Conservation (phyloP, 2,888 invertebrate species). For the Ernsta delagoae region DNA sequence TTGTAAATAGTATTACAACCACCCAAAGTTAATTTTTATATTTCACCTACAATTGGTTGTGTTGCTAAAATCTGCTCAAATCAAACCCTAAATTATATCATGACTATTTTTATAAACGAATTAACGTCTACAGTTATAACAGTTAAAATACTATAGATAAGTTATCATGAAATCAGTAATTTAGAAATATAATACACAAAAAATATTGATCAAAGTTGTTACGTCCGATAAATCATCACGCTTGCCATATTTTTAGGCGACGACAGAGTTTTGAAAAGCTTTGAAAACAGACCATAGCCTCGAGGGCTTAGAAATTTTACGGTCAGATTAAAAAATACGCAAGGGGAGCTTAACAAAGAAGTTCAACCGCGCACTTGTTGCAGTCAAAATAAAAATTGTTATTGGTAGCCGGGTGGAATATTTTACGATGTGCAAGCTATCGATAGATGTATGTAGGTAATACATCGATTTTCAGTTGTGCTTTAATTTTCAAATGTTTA, state of each 20-base stretch:
- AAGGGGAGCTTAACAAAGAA: slow-evolving; percentile 21
- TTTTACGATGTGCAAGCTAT: slow-evolving; percentile 12
- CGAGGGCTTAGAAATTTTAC: slow-evolving; percentile 24
- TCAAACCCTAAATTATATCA: too few species aligned
- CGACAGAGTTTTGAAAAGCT: slow-evolving; percentile 7
- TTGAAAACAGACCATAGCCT: slow-evolving; percentile 5
- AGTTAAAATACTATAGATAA: too few species aligned
- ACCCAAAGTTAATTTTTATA: too few species aligned
- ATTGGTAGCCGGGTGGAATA: slow-evolving; percentile 32
- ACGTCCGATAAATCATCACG: background rate
- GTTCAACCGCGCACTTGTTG: slow-evolving; percentile 38
- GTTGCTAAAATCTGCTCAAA: too few species aligned
- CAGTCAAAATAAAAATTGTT: slow-evolving; percentile 36
- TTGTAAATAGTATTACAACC: too few species aligned
- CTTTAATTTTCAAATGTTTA: too few species aligned
- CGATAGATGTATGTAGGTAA: too few species aligned
- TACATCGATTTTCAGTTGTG: too few species aligned
- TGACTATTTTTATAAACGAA: too few species aligned
- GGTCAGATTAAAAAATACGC: slow-evolving; percentile 36
- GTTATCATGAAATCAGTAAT: too few species aligned
- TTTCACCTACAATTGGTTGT: too few species aligned
- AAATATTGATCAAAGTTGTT: background rate
- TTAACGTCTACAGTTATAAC: too few species aligned
- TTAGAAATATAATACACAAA: background rate
- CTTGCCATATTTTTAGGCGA: background rate